phyloP scores from a whole-genome alignment of 2,113 vertebrate species.

The Percopsis transmontana region DNA sequence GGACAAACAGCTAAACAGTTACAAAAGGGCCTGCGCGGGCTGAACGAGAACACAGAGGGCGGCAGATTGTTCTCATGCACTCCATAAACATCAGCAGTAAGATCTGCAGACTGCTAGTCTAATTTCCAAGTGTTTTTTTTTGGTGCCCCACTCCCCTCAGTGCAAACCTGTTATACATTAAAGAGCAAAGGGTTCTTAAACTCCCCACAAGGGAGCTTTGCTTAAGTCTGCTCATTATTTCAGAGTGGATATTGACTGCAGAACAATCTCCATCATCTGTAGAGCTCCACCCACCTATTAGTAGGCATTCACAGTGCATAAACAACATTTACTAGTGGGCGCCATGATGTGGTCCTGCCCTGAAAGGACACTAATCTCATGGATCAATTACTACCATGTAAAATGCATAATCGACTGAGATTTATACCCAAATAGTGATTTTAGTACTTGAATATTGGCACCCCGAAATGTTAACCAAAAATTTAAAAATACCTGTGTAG shows the following conservation, averaged over 20 bases:
- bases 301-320: constrained; percentile 6
- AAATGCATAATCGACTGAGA: not conserved
- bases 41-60: constrained; percentile 1
- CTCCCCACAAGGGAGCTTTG: constrained; percentile 29
- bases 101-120: constrained; percentile 27
- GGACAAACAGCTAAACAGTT: constrained; percentile 13
- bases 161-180: constrained; percentile 64
- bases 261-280: constrained; percentile 21
- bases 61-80: constrained; percentile 38
- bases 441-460: no score
- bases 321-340: constrained; percentile 1
- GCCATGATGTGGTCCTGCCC: not conserved
- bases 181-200: constrained; percentile 44
- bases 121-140: constrained; percentile 44
- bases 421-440: not conserved
- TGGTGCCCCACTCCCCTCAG: constrained; percentile 4
- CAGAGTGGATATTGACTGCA: constrained; percentile 38
- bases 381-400: constrained; percentile 11
- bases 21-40: not conserved
- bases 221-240: constrained; percentile 47
- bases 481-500: no score
- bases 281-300: constrained; percentile 5
- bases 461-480: no score
- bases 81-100: constrained; percentile 47
- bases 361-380: constrained; percentile 12